phyloP scores from a whole-genome alignment of 1,140 invertebrate species.

The Drosophila asahinai region DNA sequence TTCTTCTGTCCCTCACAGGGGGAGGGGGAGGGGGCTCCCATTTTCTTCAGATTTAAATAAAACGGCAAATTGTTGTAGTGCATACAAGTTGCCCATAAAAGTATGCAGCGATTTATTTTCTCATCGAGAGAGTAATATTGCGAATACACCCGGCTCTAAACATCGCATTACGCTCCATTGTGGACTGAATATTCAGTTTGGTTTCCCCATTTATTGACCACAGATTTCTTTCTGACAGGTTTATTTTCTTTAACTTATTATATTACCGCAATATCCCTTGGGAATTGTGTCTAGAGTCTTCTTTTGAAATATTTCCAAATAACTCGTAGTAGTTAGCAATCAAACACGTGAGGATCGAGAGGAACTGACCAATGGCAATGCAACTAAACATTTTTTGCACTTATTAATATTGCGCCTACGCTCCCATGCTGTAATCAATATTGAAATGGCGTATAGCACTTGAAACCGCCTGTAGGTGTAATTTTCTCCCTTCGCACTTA shows the following conservation, averaged over 20 bases:
- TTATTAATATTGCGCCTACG: background rate
- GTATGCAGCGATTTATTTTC: conserved; percentile 23
- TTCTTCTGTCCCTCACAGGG: conserved; percentile 11
- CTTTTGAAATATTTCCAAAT: background rate
- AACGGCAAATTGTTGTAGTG: conserved; percentile 21
- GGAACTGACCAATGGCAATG: no score
- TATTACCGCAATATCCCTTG: background rate
- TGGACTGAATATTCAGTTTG: background rate
- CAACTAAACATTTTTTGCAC: background rate
- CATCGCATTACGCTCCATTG: conserved; percentile 4
- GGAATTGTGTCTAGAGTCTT: background rate
- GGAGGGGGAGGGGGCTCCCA: background rate
- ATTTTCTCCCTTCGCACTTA: background rate
- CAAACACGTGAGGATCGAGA: background rate
- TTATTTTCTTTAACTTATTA: background rate
- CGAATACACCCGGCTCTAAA: conserved; percentile 14
- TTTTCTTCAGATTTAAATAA: conserved; percentile 47
- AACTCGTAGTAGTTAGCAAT: background rate
- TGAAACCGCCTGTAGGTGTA: background rate
- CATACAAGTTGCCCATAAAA: conserved; percentile 29
- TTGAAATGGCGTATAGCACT: background rate
- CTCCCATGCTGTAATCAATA: background rate
- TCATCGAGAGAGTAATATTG: background rate
- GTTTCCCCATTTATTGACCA: background rate
- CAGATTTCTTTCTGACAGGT: background rate